Base-by-base conservation (phyloP, 2,797 vertebrate species). In the Rachycentron canadum region DNA sequence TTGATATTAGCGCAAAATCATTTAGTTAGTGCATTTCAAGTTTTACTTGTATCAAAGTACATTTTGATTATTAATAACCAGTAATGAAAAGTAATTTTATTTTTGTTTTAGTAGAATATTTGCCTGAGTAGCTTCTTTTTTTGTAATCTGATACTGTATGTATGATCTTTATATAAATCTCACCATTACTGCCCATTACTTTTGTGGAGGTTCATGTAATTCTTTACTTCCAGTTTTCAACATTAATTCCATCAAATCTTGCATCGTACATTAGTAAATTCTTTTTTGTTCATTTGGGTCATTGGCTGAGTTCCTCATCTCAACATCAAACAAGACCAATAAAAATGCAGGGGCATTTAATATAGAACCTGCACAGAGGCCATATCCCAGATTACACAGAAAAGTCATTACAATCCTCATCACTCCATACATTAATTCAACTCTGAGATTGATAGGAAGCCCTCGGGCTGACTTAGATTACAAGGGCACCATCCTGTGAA, bases 361-460 rank as follows among this genome's bases (percentile, higher is more conserved):
- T 76, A 78, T 57, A 68, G 52, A 79, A 69, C 7, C 67, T 64
- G 41, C 0, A 0, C 67, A 38, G 79, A 89, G 38, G 65, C 84
- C 87, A 90, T 88, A 82, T 86, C 71, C 57, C 78, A 85, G 78
- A 85, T 87, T 82, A 88, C 87, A 80, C 82, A 79, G 74, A 85
- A 74, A 89, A 89, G 78, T 83, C 81, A 88, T 91, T 89, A 87
- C 74, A 28, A 61, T 73, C 87, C 52, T 84, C 79, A 65, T 88
- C 79, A 76, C 21, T 28, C 64, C 67, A 73, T 77, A 86, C 81
- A 84, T 88, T 84, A 86, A 86, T 86, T 89, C 69, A 78, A 70
- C 73, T 59, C 68, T 7, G 60, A 83, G 86, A 87, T 62, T 87
- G 85, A 90, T 83, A 81, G 68, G 41, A 85, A 88, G 78, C 77